phyloP scores from a whole-genome alignment of 2,888 invertebrate species.

The Strigamia maritima region DNA sequence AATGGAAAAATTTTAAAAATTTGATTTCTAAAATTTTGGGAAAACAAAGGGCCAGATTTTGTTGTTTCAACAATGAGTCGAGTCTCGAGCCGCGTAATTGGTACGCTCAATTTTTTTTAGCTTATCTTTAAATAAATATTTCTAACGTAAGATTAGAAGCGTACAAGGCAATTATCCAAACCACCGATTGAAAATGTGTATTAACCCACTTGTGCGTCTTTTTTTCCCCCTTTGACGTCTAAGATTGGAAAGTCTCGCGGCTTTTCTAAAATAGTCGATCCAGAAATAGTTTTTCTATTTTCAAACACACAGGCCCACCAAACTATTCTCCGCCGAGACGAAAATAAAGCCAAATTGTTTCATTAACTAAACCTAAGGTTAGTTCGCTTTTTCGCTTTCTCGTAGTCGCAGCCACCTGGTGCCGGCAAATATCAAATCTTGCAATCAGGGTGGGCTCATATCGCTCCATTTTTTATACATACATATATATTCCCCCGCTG shows the following conservation, averaged over 20 bases:
- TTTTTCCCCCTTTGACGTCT: neutral
- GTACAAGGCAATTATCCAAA: no score
- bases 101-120: no score
- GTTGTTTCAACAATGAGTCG: no score
- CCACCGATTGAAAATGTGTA: no score
- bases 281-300: constrained; percentile 8
- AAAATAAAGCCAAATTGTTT: neutral
- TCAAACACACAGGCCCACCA: neutral
- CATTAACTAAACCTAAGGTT: neutral
- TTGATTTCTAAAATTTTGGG: no score
- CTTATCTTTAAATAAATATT: no score
- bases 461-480: neutral
- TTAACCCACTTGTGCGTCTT: neutral
- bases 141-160: no score
- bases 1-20: no score
- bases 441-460: constrained; percentile 8
- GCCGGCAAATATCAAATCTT: neutral
- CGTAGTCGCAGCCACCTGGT: neutral
- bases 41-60: no score
- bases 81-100: no score
- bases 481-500: neutral
- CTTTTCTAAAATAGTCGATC: neutral
- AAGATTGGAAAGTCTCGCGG: constrained; percentile 8
- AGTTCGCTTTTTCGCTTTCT: neutral
- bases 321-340: neutral